Evolutionary conservation across 2,888 invertebrate genomes (phyloP).

Genomic region (Tenodera sinensis): DNA sequence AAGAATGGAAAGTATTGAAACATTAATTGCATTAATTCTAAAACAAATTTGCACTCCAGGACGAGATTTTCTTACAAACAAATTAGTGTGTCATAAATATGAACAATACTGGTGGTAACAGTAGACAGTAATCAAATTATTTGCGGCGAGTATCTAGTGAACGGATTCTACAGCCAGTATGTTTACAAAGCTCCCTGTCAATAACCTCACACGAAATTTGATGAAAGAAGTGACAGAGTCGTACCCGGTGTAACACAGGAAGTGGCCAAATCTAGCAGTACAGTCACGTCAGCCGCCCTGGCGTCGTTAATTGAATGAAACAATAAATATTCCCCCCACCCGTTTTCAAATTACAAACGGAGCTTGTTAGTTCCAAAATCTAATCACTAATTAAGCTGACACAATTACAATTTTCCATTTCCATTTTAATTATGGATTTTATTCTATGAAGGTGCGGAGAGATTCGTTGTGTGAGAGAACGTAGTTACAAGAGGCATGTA

Average conservation of each 20-base stretch:
- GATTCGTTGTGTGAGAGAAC: not conserved
- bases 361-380: not conserved
- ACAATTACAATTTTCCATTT: not conserved
- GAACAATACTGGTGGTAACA: no score
- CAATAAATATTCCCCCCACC: not conserved
- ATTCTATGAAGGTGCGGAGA: not conserved
- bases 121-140: no score
- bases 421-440: not conserved
- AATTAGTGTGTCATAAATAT: no score
- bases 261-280: not conserved
- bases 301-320: not conserved
- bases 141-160: no score
- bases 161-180: no score
- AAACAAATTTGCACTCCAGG: no score
- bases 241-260: not conserved
- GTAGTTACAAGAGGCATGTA: not conserved
- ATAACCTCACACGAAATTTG: not conserved
- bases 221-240: not conserved
- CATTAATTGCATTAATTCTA: no score
- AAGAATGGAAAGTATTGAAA: no score
- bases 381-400: not conserved
- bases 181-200: no score
- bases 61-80: no score
- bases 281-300: not conserved
- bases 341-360: not conserved